These are phyloP conservation scores for Leptopilina boulardi DNA, from an alignment of 1,140 invertebrate genomes.

Conservation along the genomic window DNA sequence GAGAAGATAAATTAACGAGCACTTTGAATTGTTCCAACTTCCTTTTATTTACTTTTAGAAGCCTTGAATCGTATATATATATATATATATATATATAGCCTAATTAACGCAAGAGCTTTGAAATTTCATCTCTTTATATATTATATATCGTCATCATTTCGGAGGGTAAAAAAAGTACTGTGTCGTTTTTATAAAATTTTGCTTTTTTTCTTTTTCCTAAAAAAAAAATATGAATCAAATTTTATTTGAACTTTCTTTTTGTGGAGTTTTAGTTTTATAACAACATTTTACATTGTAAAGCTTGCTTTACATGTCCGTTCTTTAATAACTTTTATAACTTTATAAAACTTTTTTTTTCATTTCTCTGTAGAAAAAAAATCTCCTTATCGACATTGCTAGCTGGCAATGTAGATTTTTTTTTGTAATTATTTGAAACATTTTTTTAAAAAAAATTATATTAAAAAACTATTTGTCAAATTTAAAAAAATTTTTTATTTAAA, in stretches of 20 bases:
- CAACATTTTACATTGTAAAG: neutral
- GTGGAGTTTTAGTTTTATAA: neutral
- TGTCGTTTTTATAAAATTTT: neutral
- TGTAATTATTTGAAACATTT: neutral
- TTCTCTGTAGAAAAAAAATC: too few relatives aligned
- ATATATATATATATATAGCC: too few relatives aligned
- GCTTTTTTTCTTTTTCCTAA: neutral
- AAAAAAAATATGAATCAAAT: neutral
- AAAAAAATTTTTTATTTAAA: too few relatives aligned
- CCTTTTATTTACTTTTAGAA: constrained; percentile 26
- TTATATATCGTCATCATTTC: neutral
- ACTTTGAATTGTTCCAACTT: constrained; percentile 33
- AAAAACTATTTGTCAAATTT: too few relatives aligned
- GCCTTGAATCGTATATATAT: neutral
- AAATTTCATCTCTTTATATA: neutral
- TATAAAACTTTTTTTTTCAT: too few relatives aligned
- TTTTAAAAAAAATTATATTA: too few relatives aligned
- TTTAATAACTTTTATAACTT: too few relatives aligned
- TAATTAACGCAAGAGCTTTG: constrained; percentile 13
- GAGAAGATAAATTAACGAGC: constrained; percentile 31
- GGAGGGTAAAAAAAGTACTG: neutral
- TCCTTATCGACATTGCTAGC: too few relatives aligned
- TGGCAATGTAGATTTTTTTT: too few relatives aligned
- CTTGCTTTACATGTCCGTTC: too few relatives aligned
- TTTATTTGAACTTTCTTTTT: neutral